phyloP scores from a whole-genome alignment of 2,888 invertebrate genomes.

The Perithous albicinctus region DNA sequence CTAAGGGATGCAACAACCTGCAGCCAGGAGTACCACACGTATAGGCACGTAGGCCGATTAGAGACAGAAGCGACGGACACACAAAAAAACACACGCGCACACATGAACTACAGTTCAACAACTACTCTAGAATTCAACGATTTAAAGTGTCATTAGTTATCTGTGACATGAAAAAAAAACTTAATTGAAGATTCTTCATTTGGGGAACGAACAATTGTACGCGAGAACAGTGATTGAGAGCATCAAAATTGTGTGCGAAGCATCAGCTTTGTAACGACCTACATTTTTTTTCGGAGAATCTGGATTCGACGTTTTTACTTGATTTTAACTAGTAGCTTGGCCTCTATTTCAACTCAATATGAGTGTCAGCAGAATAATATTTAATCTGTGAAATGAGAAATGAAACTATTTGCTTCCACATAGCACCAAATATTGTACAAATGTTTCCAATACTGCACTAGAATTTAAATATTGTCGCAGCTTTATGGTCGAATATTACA shows the following conservation, averaged over 20 bases:
- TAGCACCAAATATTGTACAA: too few species aligned
- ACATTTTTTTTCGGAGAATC: not conserved
- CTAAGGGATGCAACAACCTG: slow-evolving; percentile 3
- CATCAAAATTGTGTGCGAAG: not conserved
- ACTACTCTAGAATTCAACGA: slow-evolving; percentile 14
- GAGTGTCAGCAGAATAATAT: not conserved
- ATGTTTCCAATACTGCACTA: too few species aligned
- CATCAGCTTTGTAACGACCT: slow-evolving; percentile 3
- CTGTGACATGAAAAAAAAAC: slow-evolving; percentile 14
- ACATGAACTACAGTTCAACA: slow-evolving; percentile 7
- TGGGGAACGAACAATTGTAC: not conserved
- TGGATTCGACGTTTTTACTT: not conserved
- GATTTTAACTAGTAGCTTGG: not conserved
- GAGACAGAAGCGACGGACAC: not conserved
- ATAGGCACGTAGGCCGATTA: slow-evolving; percentile 6
- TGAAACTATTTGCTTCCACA: too few species aligned
- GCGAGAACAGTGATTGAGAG: not conserved
- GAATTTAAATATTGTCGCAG: too few species aligned
- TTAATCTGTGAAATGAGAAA: too few species aligned
- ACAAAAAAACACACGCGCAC: too few species aligned
- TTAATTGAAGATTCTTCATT: not conserved
- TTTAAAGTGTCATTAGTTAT: slow-evolving; percentile 26
- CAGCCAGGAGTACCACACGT: not conserved
- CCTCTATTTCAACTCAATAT: not conserved
- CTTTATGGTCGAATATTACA: too few species aligned